Conservation (phyloP, 2,888 invertebrate species). For the Siphlonurus alternatus region DNA sequence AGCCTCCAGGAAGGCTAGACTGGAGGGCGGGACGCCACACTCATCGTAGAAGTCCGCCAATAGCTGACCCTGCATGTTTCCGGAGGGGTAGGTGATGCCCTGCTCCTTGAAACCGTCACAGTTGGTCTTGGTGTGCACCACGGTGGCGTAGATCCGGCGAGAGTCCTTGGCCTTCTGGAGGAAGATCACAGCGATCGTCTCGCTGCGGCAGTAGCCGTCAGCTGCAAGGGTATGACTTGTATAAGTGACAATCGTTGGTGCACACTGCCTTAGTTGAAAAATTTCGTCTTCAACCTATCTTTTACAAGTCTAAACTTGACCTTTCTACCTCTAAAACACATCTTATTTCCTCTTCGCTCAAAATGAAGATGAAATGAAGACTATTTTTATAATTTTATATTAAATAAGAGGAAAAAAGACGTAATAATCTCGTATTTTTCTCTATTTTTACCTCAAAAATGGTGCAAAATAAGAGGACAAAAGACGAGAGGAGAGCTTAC, state of each 20-base stretch:
- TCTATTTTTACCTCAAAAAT: too few relatives aligned
- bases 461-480: too few relatives aligned
- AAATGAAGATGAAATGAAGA: too few relatives aligned
- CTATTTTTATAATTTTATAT: too few relatives aligned
- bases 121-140: constrained; percentile 40
- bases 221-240: constrained; percentile 24
- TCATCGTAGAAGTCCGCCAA: constrained; percentile 40
- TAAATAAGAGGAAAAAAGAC: too few relatives aligned
- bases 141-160: constrained; percentile 32
- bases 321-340: too few relatives aligned
- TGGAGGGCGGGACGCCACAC: constrained; percentile 29
- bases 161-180: constrained; percentile 47
- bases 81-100: constrained; percentile 20
- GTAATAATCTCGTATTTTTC: too few relatives aligned
- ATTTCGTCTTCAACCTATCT: too few relatives aligned
- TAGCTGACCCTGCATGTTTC: constrained; percentile 16
- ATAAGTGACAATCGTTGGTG: not conserved
- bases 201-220: constrained; percentile 70
- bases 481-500: too few relatives aligned
- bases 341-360: too few relatives aligned
- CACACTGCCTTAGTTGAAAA: too few relatives aligned
- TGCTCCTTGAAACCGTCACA: constrained; percentile 36
- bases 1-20: constrained; percentile 33
- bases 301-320: too few relatives aligned
- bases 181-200: constrained; percentile 51